phyloP scores from a whole-genome alignment of 2,113 vertebrate genomes.

The Oreochromis aureus region DNA sequence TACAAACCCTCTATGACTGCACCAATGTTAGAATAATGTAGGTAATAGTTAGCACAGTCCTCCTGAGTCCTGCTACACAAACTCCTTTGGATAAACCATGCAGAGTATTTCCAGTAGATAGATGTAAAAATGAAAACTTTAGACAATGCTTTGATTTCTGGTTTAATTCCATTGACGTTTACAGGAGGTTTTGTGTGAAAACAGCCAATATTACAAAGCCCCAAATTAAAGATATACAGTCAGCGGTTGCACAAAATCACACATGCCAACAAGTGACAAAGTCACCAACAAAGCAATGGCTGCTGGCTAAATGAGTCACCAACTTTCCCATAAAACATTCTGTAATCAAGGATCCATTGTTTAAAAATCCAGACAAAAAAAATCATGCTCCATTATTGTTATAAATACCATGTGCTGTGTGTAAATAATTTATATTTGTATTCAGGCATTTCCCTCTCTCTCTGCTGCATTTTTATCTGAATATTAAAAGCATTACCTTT shows the following conservation, averaged over 20 bases:
- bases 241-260: not conserved
- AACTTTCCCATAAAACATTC: not conserved
- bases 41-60: not conserved
- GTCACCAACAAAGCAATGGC: not conserved
- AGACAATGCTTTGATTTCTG: not conserved
- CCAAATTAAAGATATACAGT: not conserved
- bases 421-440: not conserved
- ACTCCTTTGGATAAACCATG: not conserved
- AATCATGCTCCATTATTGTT: fast-evolving
- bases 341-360: not conserved
- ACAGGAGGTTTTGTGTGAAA: not conserved
- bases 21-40: not conserved
- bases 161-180: fast-evolving
- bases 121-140: not conserved
- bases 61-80: not conserved
- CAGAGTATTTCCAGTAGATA: not conserved
- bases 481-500: not conserved
- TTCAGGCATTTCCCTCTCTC: not conserved
- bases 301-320: not conserved
- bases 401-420: not conserved
- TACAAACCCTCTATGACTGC: fast-evolving
- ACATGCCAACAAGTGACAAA: not conserved
- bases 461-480: not conserved
- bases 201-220: not conserved
- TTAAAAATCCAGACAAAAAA: not conserved